Base-by-base conservation (phyloP, 2,888 invertebrate species). In the Eremobia ochroleuca region DNA sequence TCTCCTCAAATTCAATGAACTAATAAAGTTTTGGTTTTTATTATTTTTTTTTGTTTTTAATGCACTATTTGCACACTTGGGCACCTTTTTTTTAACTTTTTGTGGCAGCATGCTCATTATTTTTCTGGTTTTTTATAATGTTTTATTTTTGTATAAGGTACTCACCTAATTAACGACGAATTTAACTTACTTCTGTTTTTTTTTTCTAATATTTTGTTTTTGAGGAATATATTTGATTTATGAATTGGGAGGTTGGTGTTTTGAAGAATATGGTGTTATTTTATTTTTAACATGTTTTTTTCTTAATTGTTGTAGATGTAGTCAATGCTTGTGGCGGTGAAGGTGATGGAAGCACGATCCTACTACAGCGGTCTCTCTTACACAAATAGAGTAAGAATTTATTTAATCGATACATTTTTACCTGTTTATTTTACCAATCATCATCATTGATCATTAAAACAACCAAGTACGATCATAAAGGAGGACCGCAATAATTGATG, bases 321-420 rank as follows among this genome's bases (percentile, higher is more conserved):
- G 98, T 98, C 98, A 98, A 97, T 98, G 98, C 98, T 98, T 98
- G 97, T 98, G 98, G 98, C 98, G 98, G 98, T 98, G 98, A 98
- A 97, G 97, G 97, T 98, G 98, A 98, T 97, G 97, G 97, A 96
- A 96, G 97, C 97, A 97, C 97, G 97, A 96, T 95, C 94, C 95
- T 94, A 95, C 95, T 92, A 95, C 97, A 96, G 96, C 97, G 97
- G 97, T 97, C 97, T 96, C 96, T 96, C 95, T 97, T 95, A 95
- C 94, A 95, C 93, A 92, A 86, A 96, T 95, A 96, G 94, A 97
- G 96, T 97, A 97, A 97, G 97, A 92, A 92, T 92, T 89, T 82
- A 88, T 91, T 89, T 88, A 73, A 72, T 82, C 61, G 62, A 82
- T 73, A 73, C 73, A 89, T 88, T 88, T 87, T 88, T 86, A 85